Evolutionary conservation across 2,888 invertebrate genomes (phyloP).

Genomic region (Cosmia trapezina): DNA sequence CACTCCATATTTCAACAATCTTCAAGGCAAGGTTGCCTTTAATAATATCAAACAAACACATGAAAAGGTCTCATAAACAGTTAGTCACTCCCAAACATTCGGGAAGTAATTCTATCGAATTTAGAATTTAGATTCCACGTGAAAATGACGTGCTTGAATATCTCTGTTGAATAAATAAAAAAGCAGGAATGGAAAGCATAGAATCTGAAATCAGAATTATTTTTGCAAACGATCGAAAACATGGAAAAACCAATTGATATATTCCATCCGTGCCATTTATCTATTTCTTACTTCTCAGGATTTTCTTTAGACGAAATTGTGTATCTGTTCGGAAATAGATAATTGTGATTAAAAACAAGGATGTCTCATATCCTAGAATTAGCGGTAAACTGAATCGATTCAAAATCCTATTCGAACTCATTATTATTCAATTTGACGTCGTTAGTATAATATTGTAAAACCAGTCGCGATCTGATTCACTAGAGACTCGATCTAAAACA

Average conservation of each 20-base stretch:
- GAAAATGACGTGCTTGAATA: background rate
- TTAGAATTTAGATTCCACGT: slow-evolving; percentile 9
- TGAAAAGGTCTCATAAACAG: slow-evolving; percentile 57
- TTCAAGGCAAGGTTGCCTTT: slow-evolving; percentile 81
- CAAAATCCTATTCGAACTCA: slow-evolving; percentile 31
- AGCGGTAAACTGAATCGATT: slow-evolving; percentile 27
- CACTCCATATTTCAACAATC: slow-evolving; percentile 64
- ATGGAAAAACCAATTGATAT: slow-evolving; percentile 34
- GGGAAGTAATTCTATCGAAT: slow-evolving; percentile 39
- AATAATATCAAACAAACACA: slow-evolving; percentile 60
- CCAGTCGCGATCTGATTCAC: slow-evolving; percentile 55
- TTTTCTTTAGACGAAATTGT: background rate
- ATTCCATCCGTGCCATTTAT: background rate
- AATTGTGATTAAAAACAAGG: background rate
- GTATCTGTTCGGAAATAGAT: background rate
- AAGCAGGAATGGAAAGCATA: background rate
- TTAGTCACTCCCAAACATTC: slow-evolving; percentile 44
- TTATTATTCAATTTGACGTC: slow-evolving; percentile 53
- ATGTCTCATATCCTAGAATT: slow-evolving; percentile 6
- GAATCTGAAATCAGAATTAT: slow-evolving; percentile 9
- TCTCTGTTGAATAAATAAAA: background rate
- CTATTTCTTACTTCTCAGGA: background rate
- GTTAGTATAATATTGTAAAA: slow-evolving; percentile 49
- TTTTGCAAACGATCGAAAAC: background rate
- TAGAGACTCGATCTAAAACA: slow-evolving; percentile 36